Evolutionary conservation across 2,797 vertebrate genomes (phyloP).

Genomic region (Heterohyrax brucei): DNA sequence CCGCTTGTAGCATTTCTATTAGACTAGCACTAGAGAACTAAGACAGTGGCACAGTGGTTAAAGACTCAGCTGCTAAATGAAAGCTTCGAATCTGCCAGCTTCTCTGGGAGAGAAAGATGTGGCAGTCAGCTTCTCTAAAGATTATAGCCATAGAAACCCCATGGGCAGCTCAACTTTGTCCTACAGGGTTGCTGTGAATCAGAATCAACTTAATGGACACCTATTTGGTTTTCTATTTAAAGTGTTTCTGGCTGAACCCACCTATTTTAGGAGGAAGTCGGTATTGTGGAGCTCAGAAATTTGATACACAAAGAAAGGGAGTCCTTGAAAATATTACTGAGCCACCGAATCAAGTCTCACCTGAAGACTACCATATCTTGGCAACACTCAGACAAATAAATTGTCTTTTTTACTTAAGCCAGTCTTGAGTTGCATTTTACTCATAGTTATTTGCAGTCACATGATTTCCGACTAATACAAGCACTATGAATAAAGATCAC

Average conservation of each 20-base stretch:
- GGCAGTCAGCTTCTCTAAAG: not conserved
- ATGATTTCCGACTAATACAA: not conserved
- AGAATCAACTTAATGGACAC: not conserved
- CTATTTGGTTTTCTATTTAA: not conserved
- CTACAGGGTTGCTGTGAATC: not conserved
- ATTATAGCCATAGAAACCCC: not conserved
- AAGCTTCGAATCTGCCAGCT: not conserved
- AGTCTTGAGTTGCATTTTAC: constrained; percentile 4
- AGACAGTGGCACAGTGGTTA: not conserved
- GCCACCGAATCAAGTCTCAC: not conserved
- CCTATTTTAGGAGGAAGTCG: not conserved
- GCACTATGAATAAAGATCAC: not conserved
- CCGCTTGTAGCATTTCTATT: too few relatives aligned
- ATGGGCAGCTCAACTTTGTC: not conserved
- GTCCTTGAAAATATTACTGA: constrained; percentile 6
- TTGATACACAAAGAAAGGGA: not conserved
- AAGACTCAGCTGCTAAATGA: not conserved
- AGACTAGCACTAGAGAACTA: too few relatives aligned
- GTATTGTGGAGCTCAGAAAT: not conserved
- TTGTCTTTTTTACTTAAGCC: not conserved
- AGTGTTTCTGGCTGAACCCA: too few relatives aligned
- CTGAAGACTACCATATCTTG: not conserved
- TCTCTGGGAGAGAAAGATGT: not conserved
- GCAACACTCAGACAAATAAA: constrained; percentile 12
- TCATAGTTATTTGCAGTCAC: not conserved